These are phyloP conservation scores for Porites cylindrica DNA, from an alignment of 92 coral and sea anemone genomes.

Conservation along the genomic window DNA sequence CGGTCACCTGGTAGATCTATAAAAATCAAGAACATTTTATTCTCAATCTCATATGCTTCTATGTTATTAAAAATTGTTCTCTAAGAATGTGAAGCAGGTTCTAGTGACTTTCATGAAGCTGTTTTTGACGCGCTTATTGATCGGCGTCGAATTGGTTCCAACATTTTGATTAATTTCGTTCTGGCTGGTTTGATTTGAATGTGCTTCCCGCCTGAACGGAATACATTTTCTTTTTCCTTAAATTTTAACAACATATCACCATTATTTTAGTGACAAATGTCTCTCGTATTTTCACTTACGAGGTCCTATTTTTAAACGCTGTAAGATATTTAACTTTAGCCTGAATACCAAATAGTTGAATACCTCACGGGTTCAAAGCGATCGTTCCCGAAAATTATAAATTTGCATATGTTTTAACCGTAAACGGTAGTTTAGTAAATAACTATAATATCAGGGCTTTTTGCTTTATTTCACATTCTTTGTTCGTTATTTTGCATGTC, in stretches of 20 bases:
- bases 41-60: background rate
- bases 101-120: background rate
- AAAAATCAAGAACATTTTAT: background rate
- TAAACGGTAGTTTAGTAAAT: constrained; percentile 6
- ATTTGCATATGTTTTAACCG: constrained; percentile 16
- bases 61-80: background rate
- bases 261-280: background rate
- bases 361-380: background rate
- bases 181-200: constrained; percentile 16
- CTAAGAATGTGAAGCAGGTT: background rate
- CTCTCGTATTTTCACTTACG: background rate
- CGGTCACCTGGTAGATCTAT: constrained; percentile 16
- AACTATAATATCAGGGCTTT: background rate
- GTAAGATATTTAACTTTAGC: background rate
- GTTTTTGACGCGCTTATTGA: background rate
- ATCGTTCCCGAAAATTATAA: background rate
- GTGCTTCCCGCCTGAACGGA: constrained; percentile 35
- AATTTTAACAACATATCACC: background rate
- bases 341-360: background rate
- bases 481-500: background rate
- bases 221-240: background rate
- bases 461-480: background rate
- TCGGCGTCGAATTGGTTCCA: background rate
- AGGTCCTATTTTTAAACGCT: background rate
- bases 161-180: background rate